Evolutionary conservation across 1,140 invertebrate genomes (phyloP), one percentile per base, ranked within the genome.

Genomic region (Sycophaga agraensis): DNA sequence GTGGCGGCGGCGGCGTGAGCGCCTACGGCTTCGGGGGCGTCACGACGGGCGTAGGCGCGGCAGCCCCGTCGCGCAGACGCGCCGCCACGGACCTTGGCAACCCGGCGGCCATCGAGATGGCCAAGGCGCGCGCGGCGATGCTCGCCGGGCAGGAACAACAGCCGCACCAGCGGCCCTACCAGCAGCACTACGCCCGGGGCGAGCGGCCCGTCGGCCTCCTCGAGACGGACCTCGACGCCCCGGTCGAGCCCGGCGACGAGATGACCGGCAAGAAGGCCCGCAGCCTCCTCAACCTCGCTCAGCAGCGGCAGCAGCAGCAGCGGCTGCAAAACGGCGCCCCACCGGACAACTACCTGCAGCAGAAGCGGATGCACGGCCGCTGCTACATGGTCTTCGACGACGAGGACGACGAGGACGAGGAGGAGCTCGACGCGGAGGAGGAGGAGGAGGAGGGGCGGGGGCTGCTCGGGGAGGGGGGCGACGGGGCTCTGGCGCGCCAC

Each of bases 171-270:
- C 34, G 45, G 19, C 42, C 22, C 6, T 16, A 50, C 28, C 46
- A 50, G 14, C 64, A 63, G 60, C 66, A 68, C 39, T 42, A 50
- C 53, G 56, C 48, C 39, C 59, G 61, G 56, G 57, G 19, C 1
- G 11, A 45, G 7, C 71, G 79, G 68, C 78, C 78, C 54, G 79
- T 81, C 78, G 89, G 89, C 69, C 84, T 91, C 76, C 89, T 94
- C 74, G 92, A 93, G 83, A 93, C 91, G 65, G 91, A 93, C 82
- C 83, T 93, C 71, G 91, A 93, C 82, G 88, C 86, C 70, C 87
- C 70, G 66, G 71, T 70, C 50, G 69, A 68, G 48, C 60, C 59
- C 76, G 80, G 53, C 76, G 75, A 77, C 70, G 78, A 78, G 54
- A 72, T 81, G 69, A 73, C 80, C 71, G 76, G 80, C 77, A 87